Conservation (phyloP, 2,113 vertebrate genomes). For the Coregonus clupeaformis region DNA sequence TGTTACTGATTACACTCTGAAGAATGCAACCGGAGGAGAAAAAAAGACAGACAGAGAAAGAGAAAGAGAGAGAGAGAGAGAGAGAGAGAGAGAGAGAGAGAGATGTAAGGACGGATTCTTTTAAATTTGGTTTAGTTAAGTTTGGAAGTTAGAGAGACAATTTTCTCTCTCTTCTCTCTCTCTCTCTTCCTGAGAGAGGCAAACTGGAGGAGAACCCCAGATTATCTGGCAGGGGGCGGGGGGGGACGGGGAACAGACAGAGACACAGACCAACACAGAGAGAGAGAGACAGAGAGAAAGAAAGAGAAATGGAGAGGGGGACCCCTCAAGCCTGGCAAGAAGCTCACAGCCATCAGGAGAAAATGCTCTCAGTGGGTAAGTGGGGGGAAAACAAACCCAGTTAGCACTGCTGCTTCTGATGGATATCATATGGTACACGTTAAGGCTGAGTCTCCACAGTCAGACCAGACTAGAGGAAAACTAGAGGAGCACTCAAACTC, state of each 20-base stretch:
- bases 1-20: slow-evolving; percentile 83
- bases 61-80: not conserved
- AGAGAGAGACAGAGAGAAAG: slow-evolving; percentile 31
- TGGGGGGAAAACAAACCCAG: slow-evolving; percentile 57
- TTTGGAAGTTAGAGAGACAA: slow-evolving; percentile 27
- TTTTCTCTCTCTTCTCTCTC: slow-evolving; percentile 4
- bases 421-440: slow-evolving; percentile 75
- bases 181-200: slow-evolving; percentile 15
- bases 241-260: not conserved
- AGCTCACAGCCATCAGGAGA: slow-evolving; percentile 62
- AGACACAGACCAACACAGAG: slow-evolving; percentile 46
- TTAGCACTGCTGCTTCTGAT: slow-evolving; percentile 69
- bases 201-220: slow-evolving; percentile 47
- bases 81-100: too few relatives aligned
- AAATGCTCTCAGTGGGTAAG: slow-evolving; percentile 83
- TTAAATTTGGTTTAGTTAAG: slow-evolving; percentile 42
- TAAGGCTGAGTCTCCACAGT: slow-evolving; percentile 64
- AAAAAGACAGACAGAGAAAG: slow-evolving; percentile 24
- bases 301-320: slow-evolving; percentile 34
- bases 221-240: slow-evolving; percentile 19
- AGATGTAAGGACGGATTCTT: slow-evolving; percentile 54
- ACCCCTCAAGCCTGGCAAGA: slow-evolving; percentile 48
- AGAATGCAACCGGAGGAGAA: slow-evolving; percentile 77
- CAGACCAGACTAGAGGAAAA: slow-evolving; percentile 13
- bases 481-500: not conserved